Evolutionary conservation across 2,113 vertebrate species (phyloP).

Genomic region (Hippoglossus stenolepis): DNA sequence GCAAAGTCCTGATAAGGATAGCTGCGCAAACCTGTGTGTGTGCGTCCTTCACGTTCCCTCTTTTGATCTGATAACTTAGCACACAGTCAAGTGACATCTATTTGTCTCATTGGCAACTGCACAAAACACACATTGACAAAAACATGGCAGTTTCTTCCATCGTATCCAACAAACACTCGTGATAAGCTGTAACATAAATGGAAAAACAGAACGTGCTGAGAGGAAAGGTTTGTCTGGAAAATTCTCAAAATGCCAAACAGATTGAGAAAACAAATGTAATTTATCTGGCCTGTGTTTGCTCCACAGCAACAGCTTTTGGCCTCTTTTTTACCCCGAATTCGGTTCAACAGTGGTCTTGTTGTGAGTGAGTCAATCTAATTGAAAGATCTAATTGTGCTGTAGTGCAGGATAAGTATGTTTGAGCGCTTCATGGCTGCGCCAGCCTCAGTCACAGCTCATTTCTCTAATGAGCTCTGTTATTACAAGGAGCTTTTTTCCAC

Average conservation of each 20-base stretch:
- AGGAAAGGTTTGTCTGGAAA: background rate
- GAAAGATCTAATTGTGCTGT: constrained; percentile 50
- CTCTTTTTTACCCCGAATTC: constrained; percentile 9
- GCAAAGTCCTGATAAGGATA: no score
- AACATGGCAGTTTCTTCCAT: background rate
- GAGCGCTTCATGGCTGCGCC: constrained; percentile 35
- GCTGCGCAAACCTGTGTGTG: no score
- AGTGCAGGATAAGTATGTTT: constrained; percentile 53
- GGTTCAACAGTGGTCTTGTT: constrained; percentile 30
- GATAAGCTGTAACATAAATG: background rate
- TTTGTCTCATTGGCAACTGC: background rate
- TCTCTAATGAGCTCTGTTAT: constrained; percentile 71
- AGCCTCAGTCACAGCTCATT: constrained; percentile 65
- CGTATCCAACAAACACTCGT: background rate
- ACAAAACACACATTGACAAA: background rate
- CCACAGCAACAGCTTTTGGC: constrained; percentile 30
- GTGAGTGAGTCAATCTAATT: constrained; percentile 38
- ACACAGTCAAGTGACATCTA: background rate
- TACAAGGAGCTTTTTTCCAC: constrained; percentile 52
- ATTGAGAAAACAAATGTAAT: constrained; percentile 27
- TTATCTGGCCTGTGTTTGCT: constrained; percentile 21
- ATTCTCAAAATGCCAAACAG: background rate
- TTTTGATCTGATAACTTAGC: no score
- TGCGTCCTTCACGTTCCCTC: no score
- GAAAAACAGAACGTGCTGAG: constrained; percentile 6